Base-by-base conservation (phyloP, 2,113 vertebrate genomes). In the Macrotis lagotis region DNA sequence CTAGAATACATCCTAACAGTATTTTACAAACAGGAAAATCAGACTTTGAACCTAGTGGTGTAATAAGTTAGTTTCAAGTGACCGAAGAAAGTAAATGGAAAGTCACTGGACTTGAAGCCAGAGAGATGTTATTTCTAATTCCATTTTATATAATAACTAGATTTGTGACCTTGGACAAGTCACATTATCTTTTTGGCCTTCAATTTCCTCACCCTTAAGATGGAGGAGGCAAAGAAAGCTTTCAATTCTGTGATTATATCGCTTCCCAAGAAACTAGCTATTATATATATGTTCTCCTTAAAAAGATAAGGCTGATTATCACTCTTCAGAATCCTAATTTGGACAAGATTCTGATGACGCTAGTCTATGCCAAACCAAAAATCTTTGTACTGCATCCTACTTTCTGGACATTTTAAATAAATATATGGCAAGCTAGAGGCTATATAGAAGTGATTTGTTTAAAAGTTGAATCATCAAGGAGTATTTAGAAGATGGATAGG, bases 191-290 rank as follows among this genome's bases (percentile, higher is more conserved):
- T 31, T 89, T 16, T 47, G 28, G 3, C 26, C 31, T 88, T 95
- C 51, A 91, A 2, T 49, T 90, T 93, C 51, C 88, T 91, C 52
- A 11, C 92, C 25, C 96, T 4, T 89, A 93, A 93, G 96, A 88
- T 92, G 50, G 49, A n/a, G 89, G 88, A 25, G 31, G 31, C 66
- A 44, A 44, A 19, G 66, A 44, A 83, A 83, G n/a, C 66, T 44
- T 44, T 83, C 66, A 83, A 7, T 83, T 83, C 66, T 83, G 7
- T 24, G n/a, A 24, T 44, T 44, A 44, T 66, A 66, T 83, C 14
- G 24, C n/a, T 83, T 44, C n/a, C n/a, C n/a, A 44, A 83, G 37
- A 83, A 83, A 19, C 37, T 83, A 83, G 37, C 37, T 83, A 24
- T 83, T 37, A 83, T 44, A 83, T 16, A 22, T 44, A 74, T 83